Percentiles rank a stretch among this genome's conserved stretches.
Conservation (phyloP, 1,140 invertebrate species). For the Nephila pilipes region DNA sequence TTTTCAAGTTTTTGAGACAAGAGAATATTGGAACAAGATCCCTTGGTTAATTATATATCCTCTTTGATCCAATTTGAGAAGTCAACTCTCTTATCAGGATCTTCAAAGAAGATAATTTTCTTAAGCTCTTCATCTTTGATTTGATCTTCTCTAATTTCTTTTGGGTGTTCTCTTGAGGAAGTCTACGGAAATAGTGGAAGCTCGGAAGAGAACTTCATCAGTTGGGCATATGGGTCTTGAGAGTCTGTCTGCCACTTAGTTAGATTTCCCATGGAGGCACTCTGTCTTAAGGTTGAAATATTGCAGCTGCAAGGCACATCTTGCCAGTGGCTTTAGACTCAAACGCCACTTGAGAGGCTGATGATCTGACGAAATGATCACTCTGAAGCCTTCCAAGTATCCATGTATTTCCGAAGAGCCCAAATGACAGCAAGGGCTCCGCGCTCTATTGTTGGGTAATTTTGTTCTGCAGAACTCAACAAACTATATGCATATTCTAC, state of each 20-base stretch:
- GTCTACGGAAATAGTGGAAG: too few relatives aligned
- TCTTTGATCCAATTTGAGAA: too few relatives aligned
- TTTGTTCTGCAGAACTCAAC: constrained; percentile 59
- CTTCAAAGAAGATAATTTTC: constrained; percentile 30
- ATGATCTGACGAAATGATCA: background rate
- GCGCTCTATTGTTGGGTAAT: constrained; percentile 78
- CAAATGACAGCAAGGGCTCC: constrained; percentile 79
- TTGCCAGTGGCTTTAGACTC: background rate
- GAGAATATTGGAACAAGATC: constrained; percentile 17
- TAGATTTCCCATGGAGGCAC: constrained; percentile 1
- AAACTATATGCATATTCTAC: constrained; percentile 77
- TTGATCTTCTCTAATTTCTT: too few relatives aligned
- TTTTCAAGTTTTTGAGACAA: background rate
- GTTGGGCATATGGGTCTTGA: background rate
- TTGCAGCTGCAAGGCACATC: constrained; percentile 19
- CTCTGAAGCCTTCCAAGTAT: too few relatives aligned
- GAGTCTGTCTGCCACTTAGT: constrained; percentile 21
- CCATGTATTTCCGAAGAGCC: constrained; percentile 77
- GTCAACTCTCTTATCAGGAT: background rate
- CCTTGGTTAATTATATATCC: constrained; percentile 15
- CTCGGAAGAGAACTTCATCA: too few relatives aligned
- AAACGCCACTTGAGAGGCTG: constrained; percentile 5
- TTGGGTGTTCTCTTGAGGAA: background rate
- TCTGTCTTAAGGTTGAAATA: background rate
- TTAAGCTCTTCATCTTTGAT: background rate